phyloP scores from a whole-genome alignment of 2,113 vertebrate genomes.

The Dromiciops gliroides region DNA sequence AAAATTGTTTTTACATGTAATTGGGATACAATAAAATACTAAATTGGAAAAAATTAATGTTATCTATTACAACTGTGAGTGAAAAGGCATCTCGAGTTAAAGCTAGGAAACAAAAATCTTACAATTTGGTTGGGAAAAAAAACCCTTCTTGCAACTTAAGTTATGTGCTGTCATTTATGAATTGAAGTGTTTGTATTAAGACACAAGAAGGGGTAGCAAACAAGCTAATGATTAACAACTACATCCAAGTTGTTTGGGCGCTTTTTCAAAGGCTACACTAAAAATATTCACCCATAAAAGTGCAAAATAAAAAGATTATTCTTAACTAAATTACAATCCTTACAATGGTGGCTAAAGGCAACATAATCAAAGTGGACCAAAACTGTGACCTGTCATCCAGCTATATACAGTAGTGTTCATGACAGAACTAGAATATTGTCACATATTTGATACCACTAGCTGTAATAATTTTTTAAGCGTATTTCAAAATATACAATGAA shows the following conservation, averaged over 20 bases:
- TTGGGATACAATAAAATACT: neutral
- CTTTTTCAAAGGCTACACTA: constrained; percentile 79
- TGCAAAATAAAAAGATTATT: constrained; percentile 81
- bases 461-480: constrained; percentile 68
- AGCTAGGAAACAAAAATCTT: constrained; percentile 57
- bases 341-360: constrained; percentile 76
- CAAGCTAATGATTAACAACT: constrained; percentile 76
- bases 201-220: constrained; percentile 77
- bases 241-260: constrained; percentile 77
- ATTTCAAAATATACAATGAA: constrained; percentile 76
- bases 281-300: constrained; percentile 81
- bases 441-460: constrained; percentile 78
- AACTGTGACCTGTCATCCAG: constrained; percentile 71
- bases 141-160: constrained; percentile 77
- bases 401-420: constrained; percentile 71
- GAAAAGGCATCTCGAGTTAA: constrained; percentile 61
- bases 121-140: constrained; percentile 63
- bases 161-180: constrained; percentile 79
- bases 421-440: constrained; percentile 76
- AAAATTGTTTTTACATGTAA: neutral
- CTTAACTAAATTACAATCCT: constrained; percentile 76
- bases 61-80: constrained; percentile 42
- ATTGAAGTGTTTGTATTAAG: constrained; percentile 81
- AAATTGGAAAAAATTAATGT: constrained; percentile 33
- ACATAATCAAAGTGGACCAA: constrained; percentile 74